Base-by-base conservation (phyloP, 1,140 invertebrate species). In the Harlomillsia oculata region DNA sequence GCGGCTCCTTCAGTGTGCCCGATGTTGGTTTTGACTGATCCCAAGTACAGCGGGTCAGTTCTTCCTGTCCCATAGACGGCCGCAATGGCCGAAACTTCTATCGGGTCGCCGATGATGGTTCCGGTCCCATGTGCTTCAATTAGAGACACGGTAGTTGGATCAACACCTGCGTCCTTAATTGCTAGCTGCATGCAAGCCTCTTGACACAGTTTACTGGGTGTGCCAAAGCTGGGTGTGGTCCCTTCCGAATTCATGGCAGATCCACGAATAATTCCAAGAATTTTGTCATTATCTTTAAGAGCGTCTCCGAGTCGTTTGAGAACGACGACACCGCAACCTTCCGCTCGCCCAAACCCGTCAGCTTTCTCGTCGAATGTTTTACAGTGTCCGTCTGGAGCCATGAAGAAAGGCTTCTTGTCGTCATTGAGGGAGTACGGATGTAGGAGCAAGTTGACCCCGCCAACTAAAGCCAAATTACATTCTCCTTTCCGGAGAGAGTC, bases 61-160 rank as follows among this genome's bases (percentile, higher is more conserved):
- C 67, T 74, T 70, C 56, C 28, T 70, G 28, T 32, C 67, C 75
- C 71, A 61, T 76, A 75, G 1, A 74, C 68, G 67, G 80, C 76
- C 59, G 78, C 74, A 34, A 62, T 53, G 18, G 62, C 79, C 21
- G 78, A 66, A 8, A 53, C 43, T 46, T 59, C 56, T 2, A 51
- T 52, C 13, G 49, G 46, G 16, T 57, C 56, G 3, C 56, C 56
- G 18, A 58, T 73, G 66, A 76, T 75, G 0, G 78, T 80, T 9
- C 78, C 78, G 25, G 78, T 80, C n/a, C 79, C 78, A 67, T 80
- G 78, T 40, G 76, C 74, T 64, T 80, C 78, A 25, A 81, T 72
- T 65, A 77, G 81, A 9, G 66, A 65, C 20, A 79, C 74, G 13
- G 66, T 53, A 37, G 65, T 63, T 9, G 78, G 77, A 61, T 75